These are phyloP conservation scores for Tridacna crocea DNA, from an alignment of 2,888 invertebrate species.

Conservation along the genomic window DNA sequence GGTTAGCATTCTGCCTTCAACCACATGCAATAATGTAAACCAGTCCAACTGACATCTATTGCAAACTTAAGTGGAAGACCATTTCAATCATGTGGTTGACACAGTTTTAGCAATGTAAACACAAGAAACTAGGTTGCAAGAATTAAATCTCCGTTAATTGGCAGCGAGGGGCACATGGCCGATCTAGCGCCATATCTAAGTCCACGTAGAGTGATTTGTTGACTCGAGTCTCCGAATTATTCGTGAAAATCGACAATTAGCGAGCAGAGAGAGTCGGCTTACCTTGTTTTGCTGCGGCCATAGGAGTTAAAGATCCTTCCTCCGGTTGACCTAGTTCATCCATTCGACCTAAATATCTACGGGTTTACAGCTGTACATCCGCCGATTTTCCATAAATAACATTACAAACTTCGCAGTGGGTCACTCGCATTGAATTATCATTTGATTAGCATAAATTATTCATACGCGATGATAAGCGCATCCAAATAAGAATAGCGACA, in stretches of 20 bases:
- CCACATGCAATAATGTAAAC: background rate
- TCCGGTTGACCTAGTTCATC: conserved; percentile 75
- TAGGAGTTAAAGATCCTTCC: conserved; percentile 69
- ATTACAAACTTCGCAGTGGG: conserved; percentile 70
- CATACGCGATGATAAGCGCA: conserved; percentile 58
- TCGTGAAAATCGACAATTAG: background rate
- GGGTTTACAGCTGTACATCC: conserved; percentile 72
- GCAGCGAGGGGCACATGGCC: conserved; percentile 50
- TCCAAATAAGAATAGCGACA: background rate
- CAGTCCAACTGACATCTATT: conserved; percentile 22
- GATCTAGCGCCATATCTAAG: conserved; percentile 76
- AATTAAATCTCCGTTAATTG: conserved; percentile 49
- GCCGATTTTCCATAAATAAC: conserved; percentile 78
- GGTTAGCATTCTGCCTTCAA: background rate
- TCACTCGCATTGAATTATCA: conserved; percentile 69
- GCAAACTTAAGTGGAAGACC: conserved; percentile 20
- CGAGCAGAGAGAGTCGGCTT: conserved; percentile 50
- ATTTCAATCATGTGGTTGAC: conserved; percentile 50
- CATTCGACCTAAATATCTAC: conserved; percentile 75
- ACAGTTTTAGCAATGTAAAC: conserved; percentile 56
- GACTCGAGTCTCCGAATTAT: background rate
- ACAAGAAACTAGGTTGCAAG: conserved; percentile 55
- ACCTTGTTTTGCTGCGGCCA: conserved; percentile 74
- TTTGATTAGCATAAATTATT: conserved; percentile 69
- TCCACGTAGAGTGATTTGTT: conserved; percentile 39